A percentile compares a stretch with the other conserved stretches of the same genome.
phyloP scores from a whole-genome alignment of 2,888 invertebrate genomes.

The Pollenia amentaria region DNA sequence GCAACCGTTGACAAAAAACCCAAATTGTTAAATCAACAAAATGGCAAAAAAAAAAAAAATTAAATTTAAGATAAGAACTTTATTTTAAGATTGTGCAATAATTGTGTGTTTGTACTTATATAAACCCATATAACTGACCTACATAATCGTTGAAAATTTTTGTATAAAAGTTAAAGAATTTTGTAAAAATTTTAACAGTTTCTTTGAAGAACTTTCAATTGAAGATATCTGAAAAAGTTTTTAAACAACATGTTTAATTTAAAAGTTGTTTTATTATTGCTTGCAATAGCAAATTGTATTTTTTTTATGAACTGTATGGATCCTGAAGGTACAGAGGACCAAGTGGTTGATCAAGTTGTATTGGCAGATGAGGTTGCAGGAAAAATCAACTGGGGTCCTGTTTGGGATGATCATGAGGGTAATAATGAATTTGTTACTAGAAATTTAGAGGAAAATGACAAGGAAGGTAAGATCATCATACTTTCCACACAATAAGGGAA shows the following conservation, averaged over 20 bases:
- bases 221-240: background rate
- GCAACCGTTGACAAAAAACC: background rate
- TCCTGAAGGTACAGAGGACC: background rate
- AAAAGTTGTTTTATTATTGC: conserved; percentile 10
- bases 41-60: background rate
- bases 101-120: background rate
- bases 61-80: conserved; percentile 17
- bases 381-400: conserved; percentile 65
- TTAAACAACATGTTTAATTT: conserved; percentile 25
- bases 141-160: conserved; percentile 21
- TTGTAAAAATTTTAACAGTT: conserved; percentile 55
- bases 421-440: conserved; percentile 58
- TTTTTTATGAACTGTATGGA: conserved; percentile 7
- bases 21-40: conserved; percentile 34
- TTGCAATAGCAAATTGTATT: background rate
- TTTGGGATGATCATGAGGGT: conserved; percentile 62
- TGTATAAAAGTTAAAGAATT: conserved; percentile 59
- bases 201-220: conserved; percentile 43
- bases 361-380: background rate
- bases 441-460: background rate
- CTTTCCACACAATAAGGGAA: no score
- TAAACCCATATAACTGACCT: conserved; percentile 28
- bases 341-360: background rate
- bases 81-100: background rate
- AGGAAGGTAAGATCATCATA: conserved; percentile 18